Conservation (phyloP, 2,888 invertebrate genomes). For the Pycnomerus fuliginosus region DNA sequence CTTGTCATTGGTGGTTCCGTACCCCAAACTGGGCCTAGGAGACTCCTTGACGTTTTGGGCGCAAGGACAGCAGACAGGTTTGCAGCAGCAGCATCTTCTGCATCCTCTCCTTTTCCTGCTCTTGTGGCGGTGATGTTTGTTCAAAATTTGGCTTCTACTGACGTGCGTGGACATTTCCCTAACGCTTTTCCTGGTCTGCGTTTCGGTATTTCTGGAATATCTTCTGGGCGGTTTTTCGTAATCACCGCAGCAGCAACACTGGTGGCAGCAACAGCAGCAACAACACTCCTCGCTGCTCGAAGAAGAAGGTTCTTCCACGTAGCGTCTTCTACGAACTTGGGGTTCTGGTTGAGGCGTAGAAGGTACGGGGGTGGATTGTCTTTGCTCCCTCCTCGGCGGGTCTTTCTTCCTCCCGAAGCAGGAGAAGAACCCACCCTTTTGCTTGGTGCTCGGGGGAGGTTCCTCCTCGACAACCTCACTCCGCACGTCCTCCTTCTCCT, state of each 20-base stretch:
- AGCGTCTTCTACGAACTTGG: too few species aligned
- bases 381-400: neutral
- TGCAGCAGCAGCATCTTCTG: constrained; percentile 6
- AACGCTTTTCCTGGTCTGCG: constrained; percentile 6
- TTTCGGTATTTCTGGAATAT: constrained; percentile 1
- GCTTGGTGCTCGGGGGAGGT: too few species aligned
- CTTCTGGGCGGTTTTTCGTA: neutral
- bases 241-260: constrained; percentile 6
- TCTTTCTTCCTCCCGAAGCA: constrained; percentile 4
- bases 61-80: constrained; percentile 5
- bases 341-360: neutral
- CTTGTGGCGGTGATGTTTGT: neutral
- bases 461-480: too few species aligned
- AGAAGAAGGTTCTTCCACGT: neutral
- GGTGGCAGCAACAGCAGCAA: constrained; percentile 2
- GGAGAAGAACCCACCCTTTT: too few species aligned
- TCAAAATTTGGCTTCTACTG: constrained; percentile 5
- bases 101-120: neutral
- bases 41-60: neutral
- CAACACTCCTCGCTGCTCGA: neutral
- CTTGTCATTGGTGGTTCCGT: constrained; percentile 1
- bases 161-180: constrained; percentile 9
- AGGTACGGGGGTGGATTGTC: neutral
- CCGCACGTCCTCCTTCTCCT: too few species aligned
- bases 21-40: neutral